Base-by-base conservation (phyloP, 2,797 vertebrate genomes). In the Triplophysa yarkandensis region DNA sequence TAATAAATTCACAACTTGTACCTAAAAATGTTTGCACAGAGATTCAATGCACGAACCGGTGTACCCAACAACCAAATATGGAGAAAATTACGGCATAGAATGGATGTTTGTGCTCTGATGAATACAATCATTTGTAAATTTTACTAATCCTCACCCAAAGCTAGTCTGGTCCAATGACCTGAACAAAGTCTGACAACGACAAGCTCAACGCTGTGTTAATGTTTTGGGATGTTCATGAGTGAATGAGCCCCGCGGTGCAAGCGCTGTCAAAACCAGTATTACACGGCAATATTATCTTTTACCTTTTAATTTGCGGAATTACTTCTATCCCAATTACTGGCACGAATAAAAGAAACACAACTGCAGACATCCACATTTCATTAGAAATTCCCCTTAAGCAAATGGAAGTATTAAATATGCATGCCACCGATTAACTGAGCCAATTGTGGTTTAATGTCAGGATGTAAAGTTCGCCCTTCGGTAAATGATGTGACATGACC, bases 371-470 rank as follows among this genome's bases (percentile, higher is more conserved):
- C 17, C 19, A 32, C 2, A 4, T 50, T 43, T 66, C 44, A 55
- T 65, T 55, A 64, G 14, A 65, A 65, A 65, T 39, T 44, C 25
- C 71, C 71, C 61, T 65, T 65, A 4, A 65, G 61, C 61, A 55
- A 64, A 44, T 43, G 27, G 25, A 32, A 57, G 13, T 55, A 65
- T 73, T 73, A 73, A 73, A 65, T 55, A 73, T 73, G 71, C 36
- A 73, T 65, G 28, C 9, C 25, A 65, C 17, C 25, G 27, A 65
- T 73, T 65, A 65, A 73, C 61, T 73, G 48, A 64, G 19, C n/a
- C 61, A 73, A 65, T 55, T 54, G 61, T 43, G 71, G 50, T 74
- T 74, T 66, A 66, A 66, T 58, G 28, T 27, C 10, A 11, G 43
- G 62, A 57, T 55, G 57, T 46, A 64, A 36, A 36, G 46, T 67